Evolutionary conservation across 2,888 invertebrate species (phyloP), one percentile per base, ranked within the genome.

Genomic region (Ormyrus labotus): DNA sequence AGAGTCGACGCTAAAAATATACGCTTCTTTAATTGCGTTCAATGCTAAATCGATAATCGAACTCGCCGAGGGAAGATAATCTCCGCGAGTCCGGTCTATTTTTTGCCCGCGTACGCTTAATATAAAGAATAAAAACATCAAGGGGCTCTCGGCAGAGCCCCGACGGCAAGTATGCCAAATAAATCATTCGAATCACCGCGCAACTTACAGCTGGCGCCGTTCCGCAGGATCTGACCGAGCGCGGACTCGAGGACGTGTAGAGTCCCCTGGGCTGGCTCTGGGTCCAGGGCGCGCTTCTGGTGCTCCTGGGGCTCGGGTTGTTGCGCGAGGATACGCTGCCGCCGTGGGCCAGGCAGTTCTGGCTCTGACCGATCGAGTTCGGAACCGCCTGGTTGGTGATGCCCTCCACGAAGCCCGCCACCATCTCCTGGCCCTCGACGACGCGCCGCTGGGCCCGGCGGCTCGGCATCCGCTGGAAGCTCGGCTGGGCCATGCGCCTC

Each of bases 201-300:
- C 1, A 71, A 87, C 87, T 87, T 83, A 90, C 90, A 80, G 89
- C 88, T 80, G 90, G 90, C 78, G 90, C 91, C 80, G 87, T 91
- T 87, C 90, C 90, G 5, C 95, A 96, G 50, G 96, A 96, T 64
- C 96, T 94, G 71, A 96, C 95, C 53, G 96, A 96, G 64, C 96
- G 93, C 79, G 96, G 96, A 91, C 96, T 95, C 84, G 96, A 95
- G 5, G 95, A 95, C 4, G 93, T 94, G 91, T 96, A 96, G 74
- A 96, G 92, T 8, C 96, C 96, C 83, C 95, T 94, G 65, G 95
- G 93, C 87, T 94, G 94, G 50, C 94, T 94, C 83, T 96, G 95
- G 50, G 94, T 93, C 95, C 95, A 95, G 5, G 95, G 95, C 0
- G 96, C 96, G 86, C 97, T 96, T 81, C 96, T 93, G 7, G 96